A percentile compares a stretch with the other conserved stretches of the same genome.
Conservation (phyloP, 2,113 vertebrate genomes). For the Phoxinus phoxinus region DNA sequence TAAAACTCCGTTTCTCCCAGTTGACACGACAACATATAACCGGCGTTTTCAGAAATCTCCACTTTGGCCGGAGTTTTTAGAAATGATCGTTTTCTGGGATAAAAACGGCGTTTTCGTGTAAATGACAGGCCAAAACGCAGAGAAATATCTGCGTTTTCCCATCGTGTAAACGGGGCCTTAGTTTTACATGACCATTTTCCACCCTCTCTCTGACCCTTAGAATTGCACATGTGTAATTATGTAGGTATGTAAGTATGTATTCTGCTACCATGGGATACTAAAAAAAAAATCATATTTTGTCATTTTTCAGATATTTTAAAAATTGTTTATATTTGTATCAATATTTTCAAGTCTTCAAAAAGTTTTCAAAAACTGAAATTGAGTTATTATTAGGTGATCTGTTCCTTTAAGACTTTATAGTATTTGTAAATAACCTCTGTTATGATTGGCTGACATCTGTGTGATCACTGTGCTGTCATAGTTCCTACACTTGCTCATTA, state of each 20-base stretch:
- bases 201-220: slow-evolving; percentile 6
- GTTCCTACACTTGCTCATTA: background rate
- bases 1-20: too few species aligned
- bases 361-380: background rate
- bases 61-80: too few species aligned
- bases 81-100: too few species aligned
- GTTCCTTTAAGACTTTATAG: background rate
- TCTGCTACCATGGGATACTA: background rate
- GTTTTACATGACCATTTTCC: background rate
- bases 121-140: too few species aligned
- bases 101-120: too few species aligned
- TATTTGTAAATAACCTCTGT: background rate
- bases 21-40: too few species aligned
- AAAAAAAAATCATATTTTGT: background rate
- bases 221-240: background rate
- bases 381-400: background rate
- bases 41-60: too few species aligned
- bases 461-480: background rate
- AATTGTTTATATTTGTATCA: background rate
- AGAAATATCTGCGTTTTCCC: too few species aligned
- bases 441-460: background rate
- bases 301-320: background rate
- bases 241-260: too few species aligned
- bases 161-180: too few species aligned
- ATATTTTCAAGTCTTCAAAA: background rate